A percentile compares a stretch with the other conserved stretches of the same genome.
These are phyloP conservation scores for Gari tellinella DNA, from an alignment of 2,888 invertebrate species.

Conservation along the genomic window DNA sequence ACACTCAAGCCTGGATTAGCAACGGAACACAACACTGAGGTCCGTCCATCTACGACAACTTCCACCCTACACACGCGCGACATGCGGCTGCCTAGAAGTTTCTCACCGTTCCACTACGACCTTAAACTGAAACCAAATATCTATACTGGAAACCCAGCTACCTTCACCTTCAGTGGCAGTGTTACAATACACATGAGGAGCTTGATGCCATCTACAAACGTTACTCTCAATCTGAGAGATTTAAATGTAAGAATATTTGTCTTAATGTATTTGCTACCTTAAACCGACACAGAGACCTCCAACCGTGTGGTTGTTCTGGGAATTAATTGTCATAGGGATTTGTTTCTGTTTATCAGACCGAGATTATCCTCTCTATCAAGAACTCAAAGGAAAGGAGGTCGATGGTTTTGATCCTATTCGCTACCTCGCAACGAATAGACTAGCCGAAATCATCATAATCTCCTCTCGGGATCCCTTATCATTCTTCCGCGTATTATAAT, in stretches of 20 bases:
- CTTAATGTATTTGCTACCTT: not conserved
- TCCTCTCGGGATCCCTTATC: too few species aligned
- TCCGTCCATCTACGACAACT: slow-evolving; percentile 7
- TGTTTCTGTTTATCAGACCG: too few species aligned
- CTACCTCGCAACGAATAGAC: too few species aligned
- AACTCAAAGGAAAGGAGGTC: too few species aligned
- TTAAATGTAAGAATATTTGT: slow-evolving; percentile 57
- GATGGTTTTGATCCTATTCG: too few species aligned
- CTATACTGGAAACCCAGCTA: slow-evolving; percentile 65
- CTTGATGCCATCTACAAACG: slow-evolving; percentile 51
- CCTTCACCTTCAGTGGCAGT: slow-evolving; percentile 72
- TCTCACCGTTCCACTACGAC: slow-evolving; percentile 71
- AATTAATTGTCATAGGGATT: too few species aligned
- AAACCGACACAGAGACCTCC: too few species aligned
- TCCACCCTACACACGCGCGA: slow-evolving; percentile 34
- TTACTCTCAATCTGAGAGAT: slow-evolving; percentile 70
- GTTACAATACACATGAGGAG: slow-evolving; percentile 67
- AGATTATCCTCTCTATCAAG: too few species aligned
- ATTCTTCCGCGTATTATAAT: too few species aligned
- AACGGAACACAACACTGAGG: too few species aligned
- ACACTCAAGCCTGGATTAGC: not conserved
- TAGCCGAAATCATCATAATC: too few species aligned
- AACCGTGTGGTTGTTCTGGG: too few species aligned
- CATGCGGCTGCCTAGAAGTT: slow-evolving; percentile 70
- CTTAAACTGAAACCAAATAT: slow-evolving; percentile 76